Base-by-base conservation (phyloP, 2,888 invertebrate genomes). In the Omphaloscelis lunosa region DNA sequence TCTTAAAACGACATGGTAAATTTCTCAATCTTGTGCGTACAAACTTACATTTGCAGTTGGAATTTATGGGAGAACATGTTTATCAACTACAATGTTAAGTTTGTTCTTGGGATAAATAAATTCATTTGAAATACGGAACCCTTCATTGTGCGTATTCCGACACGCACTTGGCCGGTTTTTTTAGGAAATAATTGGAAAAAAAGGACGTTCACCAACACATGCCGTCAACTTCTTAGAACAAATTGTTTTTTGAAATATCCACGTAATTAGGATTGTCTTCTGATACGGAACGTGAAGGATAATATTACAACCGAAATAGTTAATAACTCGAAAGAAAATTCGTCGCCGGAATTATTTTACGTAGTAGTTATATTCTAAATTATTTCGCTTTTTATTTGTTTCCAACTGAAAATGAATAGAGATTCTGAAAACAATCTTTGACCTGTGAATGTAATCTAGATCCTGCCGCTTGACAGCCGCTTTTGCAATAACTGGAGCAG, bases 371-470 rank as follows among this genome's bases (percentile, higher is more conserved):
- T 7, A 34, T 34, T 45, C 48, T 23, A 17, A 48, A 56, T 29
- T 29, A 20, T 53, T 78, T 53, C 59, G 3, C 23, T 34, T 45
- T 45, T 45, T 45, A 45, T 45, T 45, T 45, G 45, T 45, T 45
- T 58, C 78, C n/a, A 29, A 41, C 15, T 51, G 63, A 77, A 76
- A 76, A 76, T 75, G 2, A 56, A 56, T 74, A 74, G 74, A 41
- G 75, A 29, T 51, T 51, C 51, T n/a, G 12, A 41, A 15, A 74
- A 41, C 75, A 75, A 58, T 58, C 8, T n/a, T 41, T 53, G 41
- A 29, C 61, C 76, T 11, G 15, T 15, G 75, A 75, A 75, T 75
- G 53, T 76, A 75, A 76, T 75, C n/a, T 75, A 41, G 76, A n/a
- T 51, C 41, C 17, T 75, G 51, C 27, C 51, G 27, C 76, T 75